Evolutionary conservation across 1,140 invertebrate genomes (phyloP).

Genomic region (Atopsyche davidsoni): DNA sequence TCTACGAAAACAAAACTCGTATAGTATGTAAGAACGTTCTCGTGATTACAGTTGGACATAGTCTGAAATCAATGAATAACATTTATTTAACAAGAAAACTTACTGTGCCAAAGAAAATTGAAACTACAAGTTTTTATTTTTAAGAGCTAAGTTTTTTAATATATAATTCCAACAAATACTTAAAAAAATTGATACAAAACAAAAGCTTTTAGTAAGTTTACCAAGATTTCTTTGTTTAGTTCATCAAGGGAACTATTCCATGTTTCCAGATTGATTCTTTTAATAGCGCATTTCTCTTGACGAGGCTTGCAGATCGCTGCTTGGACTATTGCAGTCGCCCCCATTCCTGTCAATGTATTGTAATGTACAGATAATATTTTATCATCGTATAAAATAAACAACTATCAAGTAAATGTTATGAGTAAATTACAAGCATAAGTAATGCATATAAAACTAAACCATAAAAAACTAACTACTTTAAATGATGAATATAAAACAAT

Average conservation of each 20-base stretch:
- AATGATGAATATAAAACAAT: too few species aligned
- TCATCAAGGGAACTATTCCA: slow-evolving; percentile 99
- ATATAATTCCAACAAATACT: neutral
- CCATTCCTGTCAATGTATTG: slow-evolving; percentile 53
- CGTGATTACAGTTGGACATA: slow-evolving; percentile 99
- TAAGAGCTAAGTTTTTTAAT: neutral
- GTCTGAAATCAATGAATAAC: slow-evolving; percentile 56
- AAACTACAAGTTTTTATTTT: neutral
- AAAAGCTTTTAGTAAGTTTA: neutral
- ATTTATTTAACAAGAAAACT: slow-evolving; percentile 3
- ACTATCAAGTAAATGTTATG: too few species aligned
- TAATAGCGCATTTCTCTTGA: slow-evolving; percentile 97
- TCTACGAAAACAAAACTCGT: slow-evolving; percentile 98
- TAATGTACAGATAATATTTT: neutral
- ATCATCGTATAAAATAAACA: too few species aligned
- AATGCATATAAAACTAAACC: neutral
- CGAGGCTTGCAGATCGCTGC: slow-evolving; percentile 88
- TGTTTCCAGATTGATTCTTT: slow-evolving; percentile 98
- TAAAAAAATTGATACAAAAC: neutral
- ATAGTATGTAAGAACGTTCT: slow-evolving; percentile 99
- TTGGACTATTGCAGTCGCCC: slow-evolving; percentile 94
- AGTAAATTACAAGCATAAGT: neutral
- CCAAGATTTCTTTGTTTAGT: slow-evolving; percentile 85
- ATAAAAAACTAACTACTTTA: too few species aligned
- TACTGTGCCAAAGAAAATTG: neutral